Conservation (phyloP, 1,140 invertebrate genomes). For the Drosophila subobscura region DNA sequence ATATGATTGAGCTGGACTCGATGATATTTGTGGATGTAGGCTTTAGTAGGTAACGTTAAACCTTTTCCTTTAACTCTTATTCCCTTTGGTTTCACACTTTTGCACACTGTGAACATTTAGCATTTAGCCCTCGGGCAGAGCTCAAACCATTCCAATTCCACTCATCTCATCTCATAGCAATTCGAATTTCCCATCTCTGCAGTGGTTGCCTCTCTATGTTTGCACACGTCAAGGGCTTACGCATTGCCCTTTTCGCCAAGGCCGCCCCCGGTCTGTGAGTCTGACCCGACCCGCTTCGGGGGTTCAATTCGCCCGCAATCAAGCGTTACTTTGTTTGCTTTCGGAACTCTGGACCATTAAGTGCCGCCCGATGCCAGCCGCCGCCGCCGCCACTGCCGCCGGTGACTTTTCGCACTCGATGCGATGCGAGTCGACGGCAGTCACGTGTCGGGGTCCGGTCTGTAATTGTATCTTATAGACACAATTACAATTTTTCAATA, state of each 20-base stretch:
- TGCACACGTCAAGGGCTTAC: conserved; percentile 59
- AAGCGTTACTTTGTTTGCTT: conserved; percentile 79
- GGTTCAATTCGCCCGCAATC: conserved; percentile 62
- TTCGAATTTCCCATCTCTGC: conserved; percentile 37
- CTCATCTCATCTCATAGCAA: conserved; percentile 15
- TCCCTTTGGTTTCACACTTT: conserved; percentile 51
- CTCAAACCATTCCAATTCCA: conserved; percentile 3
- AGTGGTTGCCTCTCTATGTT: conserved; percentile 50
- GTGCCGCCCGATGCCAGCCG: conserved; percentile 44
- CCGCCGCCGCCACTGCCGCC: conserved; percentile 30
- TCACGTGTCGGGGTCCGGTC: conserved; percentile 65
- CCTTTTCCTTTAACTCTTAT: no score
- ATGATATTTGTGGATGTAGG: no score
- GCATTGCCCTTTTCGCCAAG: conserved; percentile 60
- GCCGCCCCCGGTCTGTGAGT: neutral
- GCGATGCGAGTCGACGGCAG: conserved; percentile 29
- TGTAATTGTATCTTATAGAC: conserved; percentile 81
- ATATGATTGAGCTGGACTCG: no score
- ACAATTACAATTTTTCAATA: conserved; percentile 82
- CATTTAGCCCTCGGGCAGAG: conserved; percentile 46
- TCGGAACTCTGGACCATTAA: conserved; percentile 79
- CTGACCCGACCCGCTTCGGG: neutral
- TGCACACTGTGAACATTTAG: conserved; percentile 46
- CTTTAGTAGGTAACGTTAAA: no score
- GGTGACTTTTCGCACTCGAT: conserved; percentile 68